Evolutionary conservation across 2,113 vertebrate species (phyloP).

Genomic region (Synchiropus splendidus): DNA sequence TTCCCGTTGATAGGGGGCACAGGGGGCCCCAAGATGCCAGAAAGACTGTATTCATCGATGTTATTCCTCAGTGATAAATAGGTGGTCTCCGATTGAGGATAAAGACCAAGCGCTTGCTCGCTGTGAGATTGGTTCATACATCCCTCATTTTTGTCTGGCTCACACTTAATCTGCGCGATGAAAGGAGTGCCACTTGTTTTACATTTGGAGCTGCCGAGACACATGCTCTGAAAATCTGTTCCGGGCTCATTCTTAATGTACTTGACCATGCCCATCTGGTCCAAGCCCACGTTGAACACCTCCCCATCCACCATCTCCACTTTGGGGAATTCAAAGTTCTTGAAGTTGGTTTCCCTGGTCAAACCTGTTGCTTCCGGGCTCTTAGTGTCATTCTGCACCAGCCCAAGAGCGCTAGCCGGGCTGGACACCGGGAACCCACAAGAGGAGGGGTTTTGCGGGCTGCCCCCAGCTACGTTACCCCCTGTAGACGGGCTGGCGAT

Average conservation of each 20-base stretch:
- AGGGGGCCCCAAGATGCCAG: conserved; percentile 95
- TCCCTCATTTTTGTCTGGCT: conserved; percentile 79
- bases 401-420: conserved; percentile 73
- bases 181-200: conserved; percentile 70
- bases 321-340: conserved; percentile 81
- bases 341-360: conserved; percentile 74
- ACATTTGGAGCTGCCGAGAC: conserved; percentile 77
- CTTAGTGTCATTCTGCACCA: conserved; percentile 73
- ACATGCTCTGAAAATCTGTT: conserved; percentile 80
- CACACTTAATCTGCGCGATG: conserved; percentile 85
- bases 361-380: conserved; percentile 71
- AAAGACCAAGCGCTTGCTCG: conserved; percentile 79
- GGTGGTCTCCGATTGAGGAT: conserved; percentile 85
- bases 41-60: conserved; percentile 95
- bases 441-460: conserved; percentile 64
- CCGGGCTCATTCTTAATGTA: conserved; percentile 95
- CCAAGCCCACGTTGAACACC: conserved; percentile 72
- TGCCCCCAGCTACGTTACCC: conserved; percentile 61
- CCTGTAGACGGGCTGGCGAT: conserved; percentile 82
- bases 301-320: conserved; percentile 81
- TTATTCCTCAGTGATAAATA: conserved; percentile 97
- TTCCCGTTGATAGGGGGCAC: conserved; percentile 82
- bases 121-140: conserved; percentile 84
- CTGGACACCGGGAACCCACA: conserved; percentile 81
- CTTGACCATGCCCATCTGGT: conserved; percentile 83